phyloP scores from a whole-genome alignment of 2,113 vertebrate species.

The Neodon shergylaensis region DNA sequence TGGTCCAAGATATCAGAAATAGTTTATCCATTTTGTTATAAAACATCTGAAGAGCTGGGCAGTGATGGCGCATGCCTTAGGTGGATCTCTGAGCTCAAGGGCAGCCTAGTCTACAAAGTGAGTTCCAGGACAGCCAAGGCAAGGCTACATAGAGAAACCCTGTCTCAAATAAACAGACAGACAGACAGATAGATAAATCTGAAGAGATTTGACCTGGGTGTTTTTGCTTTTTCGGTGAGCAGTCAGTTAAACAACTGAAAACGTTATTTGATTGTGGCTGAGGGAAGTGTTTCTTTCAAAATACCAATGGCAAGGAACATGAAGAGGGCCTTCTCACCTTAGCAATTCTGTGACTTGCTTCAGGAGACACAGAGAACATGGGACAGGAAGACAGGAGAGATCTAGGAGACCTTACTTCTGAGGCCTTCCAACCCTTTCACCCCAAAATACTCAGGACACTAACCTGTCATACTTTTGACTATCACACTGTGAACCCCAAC shows the following conservation, averaged over 20 bases:
- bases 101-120: no score
- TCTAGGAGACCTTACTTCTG: background rate
- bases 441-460: background rate
- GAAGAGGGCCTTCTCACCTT: no score
- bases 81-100: no score
- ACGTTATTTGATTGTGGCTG: background rate
- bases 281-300: background rate
- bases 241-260: background rate
- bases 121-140: no score
- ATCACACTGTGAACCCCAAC: background rate
- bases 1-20: background rate
- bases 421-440: no score
- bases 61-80: no score
- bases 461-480: background rate
- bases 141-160: no score
- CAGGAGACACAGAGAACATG: background rate
- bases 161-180: no score
- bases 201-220: background rate
- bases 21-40: background rate
- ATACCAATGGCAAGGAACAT: background rate
- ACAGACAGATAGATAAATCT: background rate
- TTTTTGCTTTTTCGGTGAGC: background rate
- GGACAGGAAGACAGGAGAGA: background rate
- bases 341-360: background rate
- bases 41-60: no score